Evolutionary conservation across 2,797 vertebrate genomes (phyloP), one percentile per base, ranked within the genome.

Genomic region (Anabacerthia variegaticeps): DNA sequence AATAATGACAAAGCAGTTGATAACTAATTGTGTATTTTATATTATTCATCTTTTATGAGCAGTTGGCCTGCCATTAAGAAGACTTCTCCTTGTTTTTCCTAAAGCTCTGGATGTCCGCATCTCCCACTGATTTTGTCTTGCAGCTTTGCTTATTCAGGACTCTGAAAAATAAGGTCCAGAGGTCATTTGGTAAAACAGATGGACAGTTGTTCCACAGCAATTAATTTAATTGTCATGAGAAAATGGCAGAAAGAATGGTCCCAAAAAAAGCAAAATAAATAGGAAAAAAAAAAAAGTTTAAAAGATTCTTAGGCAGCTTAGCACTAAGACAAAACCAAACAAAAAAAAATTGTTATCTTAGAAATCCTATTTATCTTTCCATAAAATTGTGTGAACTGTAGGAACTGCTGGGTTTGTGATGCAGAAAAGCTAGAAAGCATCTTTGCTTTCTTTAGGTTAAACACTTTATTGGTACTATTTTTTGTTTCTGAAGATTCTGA

Each of bases 371-470:
- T 19, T 15, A 20, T 32, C 22, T 46, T 85, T 77, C 27, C 4
- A 3, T 34, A 13, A 19, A 62, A 36, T n/a, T 32, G 2, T 55
- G 11, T 23, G 51, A 88, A 44, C 10, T 48, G 5, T 30, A 36
- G 10, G 14, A 62, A 44, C 11, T 65, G 13, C 26, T 75, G 43
- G 14, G 15, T n/a, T 46, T 80, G 4, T 63, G 21, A 49, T 24
- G 52, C 4, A 61, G 34, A 88, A 78, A 84, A 72, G 2, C 13
- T 51, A 46, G 32, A 68, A 72, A 46, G 16, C 15, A 41, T 12
- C 43, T 28, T 20, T 0, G 0, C 4, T 44, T 39, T 14, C 18
- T 49, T 78, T 26, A 79, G 3, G 6, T 55, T 74, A 18, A 75
- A 6, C 4, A 9, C 8, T 9, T 12, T 62, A 32, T 22, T 30